Percentiles rank a stretch among this genome's conserved stretches.
Conservation (phyloP, 1,140 invertebrate genomes). For the Pseudomyrmex sp. region DNA sequence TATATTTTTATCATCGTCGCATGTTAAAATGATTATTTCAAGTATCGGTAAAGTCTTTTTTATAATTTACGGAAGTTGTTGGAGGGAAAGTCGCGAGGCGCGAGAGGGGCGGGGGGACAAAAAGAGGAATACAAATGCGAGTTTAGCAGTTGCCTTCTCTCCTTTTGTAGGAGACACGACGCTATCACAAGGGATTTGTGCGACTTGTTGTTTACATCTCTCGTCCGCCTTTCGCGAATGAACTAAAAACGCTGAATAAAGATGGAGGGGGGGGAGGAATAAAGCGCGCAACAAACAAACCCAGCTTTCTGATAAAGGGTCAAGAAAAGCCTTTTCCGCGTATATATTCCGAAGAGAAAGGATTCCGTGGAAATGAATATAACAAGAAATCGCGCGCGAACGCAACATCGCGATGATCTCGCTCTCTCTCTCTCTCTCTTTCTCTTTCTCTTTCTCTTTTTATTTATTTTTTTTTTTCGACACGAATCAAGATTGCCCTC, state of each 20-base stretch:
- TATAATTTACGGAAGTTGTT: neutral
- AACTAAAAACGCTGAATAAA: slow-evolving; percentile 32
- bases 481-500: neutral
- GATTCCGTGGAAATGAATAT: slow-evolving; percentile 12
- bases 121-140: neutral
- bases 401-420: neutral
- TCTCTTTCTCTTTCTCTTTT: too few species aligned
- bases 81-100: neutral
- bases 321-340: neutral
- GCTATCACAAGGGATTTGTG: slow-evolving; percentile 19
- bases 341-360: neutral
- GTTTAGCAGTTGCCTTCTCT: slow-evolving; percentile 3
- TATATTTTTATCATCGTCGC: neutral
- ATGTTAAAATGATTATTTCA: neutral
- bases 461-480: too few species aligned
- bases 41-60: neutral
- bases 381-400: slow-evolving; percentile 4
- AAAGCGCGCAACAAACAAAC: neutral
- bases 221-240: neutral
- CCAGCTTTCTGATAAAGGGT: neutral
- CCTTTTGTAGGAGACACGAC: neutral
- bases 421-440: too few species aligned
- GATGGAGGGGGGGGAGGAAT: neutral
- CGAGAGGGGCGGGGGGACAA: neutral
- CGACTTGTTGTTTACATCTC: neutral